Base-by-base conservation (phyloP, 30 jellyfish, hydroid and myxozoan genomes). In the Chrysaora quinquecirrha region DNA sequence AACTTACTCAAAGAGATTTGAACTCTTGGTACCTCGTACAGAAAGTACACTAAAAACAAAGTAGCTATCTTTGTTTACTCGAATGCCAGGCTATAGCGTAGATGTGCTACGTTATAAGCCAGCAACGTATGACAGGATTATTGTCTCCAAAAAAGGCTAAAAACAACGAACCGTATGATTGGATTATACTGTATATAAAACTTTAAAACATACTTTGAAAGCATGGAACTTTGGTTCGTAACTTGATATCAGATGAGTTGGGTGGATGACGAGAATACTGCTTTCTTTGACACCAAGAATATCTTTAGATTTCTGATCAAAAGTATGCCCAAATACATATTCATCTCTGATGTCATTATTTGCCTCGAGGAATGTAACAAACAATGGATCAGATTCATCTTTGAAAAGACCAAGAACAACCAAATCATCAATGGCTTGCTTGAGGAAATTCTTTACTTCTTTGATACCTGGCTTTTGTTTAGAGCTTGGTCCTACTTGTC, bases 401-500 rank as follows among this genome's bases (percentile, higher is more conserved):
- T 83, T 95, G 84, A 89, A 88, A n/a, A 95, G 77, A 20, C 97
- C 99, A 30, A 95, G 90, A 10, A 95, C 80, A 50, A 95, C 96
- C 1, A 90, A 70, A 46, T 95, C 99, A 43, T 95, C 97, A 22
- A 48, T 56, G 18, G 96, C 78, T 34, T 38, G 60, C 47, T 87
- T 95, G 28, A 77, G 4, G 65, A 76, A 95, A 2, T 76, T 90
- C 28, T 84, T 95, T 0, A 85, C 99, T 31, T 84, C 97, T 68
- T 71, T 65, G 83, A 88, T 2, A 1, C 95, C 72, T 61, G 75
- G 95, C 38, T 75, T 65, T 48, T 83, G 90, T 48, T 71, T 89
- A 0, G 99, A 90, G 80, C 98, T 86, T 32, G 82, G 88, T 2
- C 99, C 99, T 60, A 91, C 86, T 63, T 95, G 99, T 10, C 85